Conservation (phyloP, 2,888 invertebrate species). For the Digitonthophagus gazella region DNA sequence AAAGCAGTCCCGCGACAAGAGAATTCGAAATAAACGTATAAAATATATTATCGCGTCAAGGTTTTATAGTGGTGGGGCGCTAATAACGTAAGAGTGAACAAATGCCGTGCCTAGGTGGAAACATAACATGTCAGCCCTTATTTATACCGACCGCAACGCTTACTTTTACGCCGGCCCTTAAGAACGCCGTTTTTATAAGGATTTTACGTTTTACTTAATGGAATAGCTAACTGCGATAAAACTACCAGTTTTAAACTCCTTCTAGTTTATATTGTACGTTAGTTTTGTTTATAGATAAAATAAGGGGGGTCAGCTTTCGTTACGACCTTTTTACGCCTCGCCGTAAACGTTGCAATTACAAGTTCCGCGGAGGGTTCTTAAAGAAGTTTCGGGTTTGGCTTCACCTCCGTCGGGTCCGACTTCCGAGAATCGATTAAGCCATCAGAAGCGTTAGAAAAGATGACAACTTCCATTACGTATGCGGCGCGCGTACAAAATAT, state of each 20-base stretch:
- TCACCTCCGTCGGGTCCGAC: not conserved
- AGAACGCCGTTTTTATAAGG: slow-evolving; percentile 15
- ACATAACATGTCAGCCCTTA: not conserved
- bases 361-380: not conserved
- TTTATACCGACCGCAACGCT: slow-evolving; percentile 5
- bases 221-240: slow-evolving; percentile 16
- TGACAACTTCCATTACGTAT: not conserved
- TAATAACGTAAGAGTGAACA: not conserved
- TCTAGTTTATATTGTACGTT: slow-evolving; percentile 11
- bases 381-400: not conserved
- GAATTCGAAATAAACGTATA: not conserved
- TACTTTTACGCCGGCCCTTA: slow-evolving; percentile 17
- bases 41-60: not conserved
- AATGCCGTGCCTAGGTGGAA: not conserved
- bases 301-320: not conserved
- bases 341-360: not conserved
- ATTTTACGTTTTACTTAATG: slow-evolving; percentile 20
- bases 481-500: not conserved
- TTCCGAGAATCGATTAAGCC: not conserved
- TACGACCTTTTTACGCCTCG: not conserved
- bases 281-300: slow-evolving; percentile 13
- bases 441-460: not conserved
- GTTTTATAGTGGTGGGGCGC: not conserved
- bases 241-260: slow-evolving; percentile 1
- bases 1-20: not conserved